Evolutionary conservation across 2,797 vertebrate species (phyloP).

Genomic region (Manis javanica): DNA sequence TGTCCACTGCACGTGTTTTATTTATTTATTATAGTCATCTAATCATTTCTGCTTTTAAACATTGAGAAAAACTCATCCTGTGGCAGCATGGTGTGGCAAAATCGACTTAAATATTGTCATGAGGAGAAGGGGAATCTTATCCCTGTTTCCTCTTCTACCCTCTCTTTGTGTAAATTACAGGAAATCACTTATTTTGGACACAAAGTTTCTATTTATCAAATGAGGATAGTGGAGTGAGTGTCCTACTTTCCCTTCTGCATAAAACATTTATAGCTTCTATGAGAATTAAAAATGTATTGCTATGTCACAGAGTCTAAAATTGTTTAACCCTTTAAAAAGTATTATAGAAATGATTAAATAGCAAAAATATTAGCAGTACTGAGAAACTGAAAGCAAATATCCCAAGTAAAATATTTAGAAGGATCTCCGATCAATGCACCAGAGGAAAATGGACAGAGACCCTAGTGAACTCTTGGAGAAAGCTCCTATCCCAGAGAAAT

Average conservation of each 20-base stretch:
- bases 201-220: neutral
- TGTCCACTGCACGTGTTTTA: conserved; percentile 67
- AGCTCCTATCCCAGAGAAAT: neutral
- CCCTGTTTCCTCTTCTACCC: neutral
- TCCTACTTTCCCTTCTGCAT: neutral
- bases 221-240: neutral
- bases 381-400: neutral
- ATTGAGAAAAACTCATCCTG: neutral
- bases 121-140: neutral
- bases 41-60: conserved; percentile 56
- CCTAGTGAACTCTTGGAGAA: neutral
- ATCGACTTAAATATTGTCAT: neutral
- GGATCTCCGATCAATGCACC: neutral
- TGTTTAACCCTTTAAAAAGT: neutral
- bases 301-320: neutral
- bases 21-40: conserved; percentile 70
- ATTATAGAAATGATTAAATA: neutral
- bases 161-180: neutral
- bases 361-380: neutral
- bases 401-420: neutral
- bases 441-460: neutral
- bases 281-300: neutral
- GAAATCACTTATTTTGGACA: neutral
- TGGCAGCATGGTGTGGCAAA: neutral
- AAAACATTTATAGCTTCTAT: neutral